Evolutionary conservation across 2,888 invertebrate species (phyloP).

Genomic region (Lepeophtheirus nordmannii): DNA sequence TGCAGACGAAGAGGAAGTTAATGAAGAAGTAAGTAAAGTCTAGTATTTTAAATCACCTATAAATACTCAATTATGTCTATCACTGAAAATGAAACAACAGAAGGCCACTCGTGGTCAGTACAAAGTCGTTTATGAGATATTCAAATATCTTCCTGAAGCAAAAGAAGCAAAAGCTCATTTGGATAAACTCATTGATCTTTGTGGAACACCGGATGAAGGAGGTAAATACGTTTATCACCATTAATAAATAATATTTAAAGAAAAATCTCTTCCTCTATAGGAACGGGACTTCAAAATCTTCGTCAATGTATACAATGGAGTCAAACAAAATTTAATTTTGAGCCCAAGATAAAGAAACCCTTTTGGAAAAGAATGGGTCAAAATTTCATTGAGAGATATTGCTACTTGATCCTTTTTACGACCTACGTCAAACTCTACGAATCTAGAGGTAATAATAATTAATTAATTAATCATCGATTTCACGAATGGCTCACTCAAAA

Average conservation of each 20-base stretch:
- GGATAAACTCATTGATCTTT: conserved; percentile 22
- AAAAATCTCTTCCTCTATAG: background rate
- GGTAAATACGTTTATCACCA: background rate
- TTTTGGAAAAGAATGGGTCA: conserved; percentile 23
- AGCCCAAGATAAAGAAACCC: conserved; percentile 21
- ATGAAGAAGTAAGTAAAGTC: conserved; percentile 3
- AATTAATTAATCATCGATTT: background rate
- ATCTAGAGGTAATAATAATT: conserved; percentile 18
- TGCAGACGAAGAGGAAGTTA: conserved; percentile 11
- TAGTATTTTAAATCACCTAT: background rate
- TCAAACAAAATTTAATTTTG: conserved; percentile 19
- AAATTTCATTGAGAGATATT: conserved; percentile 24
- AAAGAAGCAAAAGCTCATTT: conserved; percentile 22
- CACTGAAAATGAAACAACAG: no score
- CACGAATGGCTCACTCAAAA: background rate
- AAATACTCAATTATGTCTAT: background rate
- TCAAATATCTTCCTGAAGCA: conserved; percentile 23
- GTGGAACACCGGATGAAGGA: conserved; percentile 20
- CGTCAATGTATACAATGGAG: conserved; percentile 22
- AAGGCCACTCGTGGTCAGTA: conserved; percentile 13
- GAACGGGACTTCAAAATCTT: conserved; percentile 23
- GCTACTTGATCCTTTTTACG: conserved; percentile 23
- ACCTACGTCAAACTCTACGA: conserved; percentile 11
- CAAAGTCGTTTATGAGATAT: conserved; percentile 13
- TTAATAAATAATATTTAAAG: no score